Evolutionary conservation across 2,888 invertebrate species (phyloP).

Genomic region (Pseudococcus viburni): DNA sequence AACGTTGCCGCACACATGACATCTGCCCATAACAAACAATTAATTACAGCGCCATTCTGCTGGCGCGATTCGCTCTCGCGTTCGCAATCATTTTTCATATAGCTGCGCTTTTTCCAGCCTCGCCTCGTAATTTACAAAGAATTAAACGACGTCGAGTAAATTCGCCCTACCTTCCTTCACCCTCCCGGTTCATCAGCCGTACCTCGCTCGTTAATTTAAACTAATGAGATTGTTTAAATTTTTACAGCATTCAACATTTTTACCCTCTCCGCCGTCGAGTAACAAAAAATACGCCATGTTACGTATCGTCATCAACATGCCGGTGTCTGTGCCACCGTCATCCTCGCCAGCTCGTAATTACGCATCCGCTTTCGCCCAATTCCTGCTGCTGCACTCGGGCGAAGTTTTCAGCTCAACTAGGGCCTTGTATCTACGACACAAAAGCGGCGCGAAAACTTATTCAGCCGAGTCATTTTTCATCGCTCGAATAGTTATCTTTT

Average conservation of each 20-base stretch:
- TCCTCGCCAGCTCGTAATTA: neutral
- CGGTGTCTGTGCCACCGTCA: neutral
- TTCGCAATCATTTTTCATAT: conserved; percentile 3
- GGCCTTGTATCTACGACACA: neutral
- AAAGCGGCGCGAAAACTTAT: conserved; percentile 16
- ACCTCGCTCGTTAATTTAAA: conserved; percentile 17
- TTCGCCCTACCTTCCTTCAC: neutral
- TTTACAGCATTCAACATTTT: conserved; percentile 6
- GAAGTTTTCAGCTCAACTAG: neutral
- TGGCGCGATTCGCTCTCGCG: neutral
- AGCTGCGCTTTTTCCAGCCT: neutral
- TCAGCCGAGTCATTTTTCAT: conserved; percentile 40
- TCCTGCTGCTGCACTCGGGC: neutral
- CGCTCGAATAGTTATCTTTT: conserved; percentile 38
- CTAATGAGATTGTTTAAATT: conserved; percentile 47
- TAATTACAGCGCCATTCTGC: conserved; percentile 28
- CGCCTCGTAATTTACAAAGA: conserved; percentile 19
- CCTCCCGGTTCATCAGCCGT: neutral
- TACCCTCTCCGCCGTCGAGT: neutral
- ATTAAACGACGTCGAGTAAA: conserved; percentile 46
- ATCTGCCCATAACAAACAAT: conserved; percentile 41
- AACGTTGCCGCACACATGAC: conserved; percentile 49
- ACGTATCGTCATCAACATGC: conserved; percentile 35
- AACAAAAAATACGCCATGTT: neutral
- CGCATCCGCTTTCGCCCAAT: neutral